These are phyloP conservation scores for Ailuropoda melanoleuca DNA, from an alignment of 2,113 vertebrate genomes.

Conservation along the genomic window DNA sequence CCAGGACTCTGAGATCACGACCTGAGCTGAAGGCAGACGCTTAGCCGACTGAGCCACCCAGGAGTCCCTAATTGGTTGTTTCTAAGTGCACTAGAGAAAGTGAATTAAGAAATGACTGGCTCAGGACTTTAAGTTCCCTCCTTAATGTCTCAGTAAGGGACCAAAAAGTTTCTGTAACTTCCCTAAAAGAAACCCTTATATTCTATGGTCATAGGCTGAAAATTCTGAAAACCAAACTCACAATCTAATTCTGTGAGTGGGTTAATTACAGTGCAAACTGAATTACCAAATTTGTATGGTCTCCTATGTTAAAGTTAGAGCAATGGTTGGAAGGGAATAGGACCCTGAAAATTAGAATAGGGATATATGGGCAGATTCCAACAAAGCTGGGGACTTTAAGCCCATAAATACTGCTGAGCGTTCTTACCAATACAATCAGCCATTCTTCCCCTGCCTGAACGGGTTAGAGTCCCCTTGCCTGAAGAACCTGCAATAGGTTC, in stretches of 20 bases:
- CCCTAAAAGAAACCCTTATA: background rate
- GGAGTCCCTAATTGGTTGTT: background rate
- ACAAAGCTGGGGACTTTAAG: background rate
- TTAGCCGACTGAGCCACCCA: too few species aligned
- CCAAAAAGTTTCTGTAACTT: background rate
- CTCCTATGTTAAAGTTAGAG: background rate
- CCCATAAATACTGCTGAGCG: background rate
- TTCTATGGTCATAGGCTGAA: background rate
- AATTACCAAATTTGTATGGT: background rate
- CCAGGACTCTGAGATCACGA: too few species aligned
- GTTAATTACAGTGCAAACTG: background rate
- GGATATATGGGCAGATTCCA: background rate
- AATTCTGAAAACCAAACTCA: constrained; percentile 11
- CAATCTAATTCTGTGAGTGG: background rate
- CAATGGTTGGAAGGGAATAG: background rate
- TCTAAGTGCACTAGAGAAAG: background rate
- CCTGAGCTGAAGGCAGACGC: too few species aligned
- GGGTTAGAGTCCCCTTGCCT: background rate
- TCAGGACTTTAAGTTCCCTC: background rate
- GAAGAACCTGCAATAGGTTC: background rate
- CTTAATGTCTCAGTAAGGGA: background rate
- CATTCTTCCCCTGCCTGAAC: background rate
- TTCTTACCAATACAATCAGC: background rate
- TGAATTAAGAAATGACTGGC: background rate
- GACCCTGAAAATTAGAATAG: background rate